Conservation (phyloP, 2,113 vertebrate species). For the Fukomys damarensis region DNA sequence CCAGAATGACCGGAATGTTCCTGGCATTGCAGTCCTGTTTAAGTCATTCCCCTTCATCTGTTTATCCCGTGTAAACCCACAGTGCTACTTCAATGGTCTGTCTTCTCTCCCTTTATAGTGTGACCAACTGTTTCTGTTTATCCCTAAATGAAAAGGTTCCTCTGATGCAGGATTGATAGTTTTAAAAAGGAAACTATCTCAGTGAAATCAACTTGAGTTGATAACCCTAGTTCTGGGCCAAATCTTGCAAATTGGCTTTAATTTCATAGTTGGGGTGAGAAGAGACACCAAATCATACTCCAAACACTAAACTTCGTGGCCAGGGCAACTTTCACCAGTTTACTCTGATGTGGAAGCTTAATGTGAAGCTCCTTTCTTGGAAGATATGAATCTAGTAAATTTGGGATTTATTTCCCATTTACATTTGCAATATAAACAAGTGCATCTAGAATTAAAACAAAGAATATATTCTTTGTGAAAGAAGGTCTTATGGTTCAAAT, state of each 20-base stretch:
- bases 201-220: neutral
- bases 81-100: neutral
- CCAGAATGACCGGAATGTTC: neutral
- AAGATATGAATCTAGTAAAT: neutral
- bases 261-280: rapidly evolving
- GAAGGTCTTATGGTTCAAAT: neutral
- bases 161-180: neutral
- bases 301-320: neutral
- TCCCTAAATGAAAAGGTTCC: rapidly evolving
- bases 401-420: neutral
- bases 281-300: neutral
- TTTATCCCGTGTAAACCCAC: neutral
- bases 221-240: neutral
- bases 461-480: neutral
- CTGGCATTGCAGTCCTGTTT: neutral
- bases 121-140: neutral
- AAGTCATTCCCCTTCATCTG: neutral
- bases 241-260: neutral
- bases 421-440: neutral
- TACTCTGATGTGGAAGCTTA: neutral
- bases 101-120: neutral
- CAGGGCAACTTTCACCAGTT: neutral
- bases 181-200: neutral
- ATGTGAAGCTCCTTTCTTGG: neutral
- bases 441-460: neutral